These are phyloP conservation scores for Mesitornis unicolor DNA, from an alignment of 2,113 vertebrate species.

Conservation along the genomic window DNA sequence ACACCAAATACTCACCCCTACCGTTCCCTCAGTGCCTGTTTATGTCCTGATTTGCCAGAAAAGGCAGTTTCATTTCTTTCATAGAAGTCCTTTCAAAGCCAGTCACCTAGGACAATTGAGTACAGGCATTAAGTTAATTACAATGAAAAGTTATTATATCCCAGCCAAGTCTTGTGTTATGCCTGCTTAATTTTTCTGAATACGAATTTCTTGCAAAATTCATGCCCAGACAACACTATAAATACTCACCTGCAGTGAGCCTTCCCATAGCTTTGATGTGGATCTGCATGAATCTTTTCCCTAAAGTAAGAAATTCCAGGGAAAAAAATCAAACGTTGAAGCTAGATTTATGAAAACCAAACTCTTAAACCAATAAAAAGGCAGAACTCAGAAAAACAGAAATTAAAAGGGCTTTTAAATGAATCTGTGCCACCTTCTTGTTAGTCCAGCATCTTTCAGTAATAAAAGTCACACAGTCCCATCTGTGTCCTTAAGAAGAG, in stretches of 20 bases:
- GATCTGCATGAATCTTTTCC: background rate
- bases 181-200: background rate
- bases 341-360: background rate
- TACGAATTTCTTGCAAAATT: conserved; percentile 9
- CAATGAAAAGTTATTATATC: conserved; percentile 12
- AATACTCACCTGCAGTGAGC: background rate
- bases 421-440: background rate
- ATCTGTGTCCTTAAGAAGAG: background rate
- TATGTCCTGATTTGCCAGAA: background rate
- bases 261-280: background rate
- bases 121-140: conserved; percentile 28
- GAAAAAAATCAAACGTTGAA: background rate
- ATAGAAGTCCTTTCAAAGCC: background rate
- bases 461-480: background rate
- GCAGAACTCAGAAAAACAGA: background rate
- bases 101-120: background rate
- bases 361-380: background rate
- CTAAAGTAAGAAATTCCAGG: background rate
- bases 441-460: background rate
- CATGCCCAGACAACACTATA: background rate
- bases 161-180: background rate
- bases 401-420: background rate
- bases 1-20: background rate
- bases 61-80: background rate
- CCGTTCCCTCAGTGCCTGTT: background rate